Percentiles rank a stretch among this genome's conserved stretches.
phyloP scores from a whole-genome alignment of 2,113 vertebrate genomes.

The Cephalopholis sonnerati region DNA sequence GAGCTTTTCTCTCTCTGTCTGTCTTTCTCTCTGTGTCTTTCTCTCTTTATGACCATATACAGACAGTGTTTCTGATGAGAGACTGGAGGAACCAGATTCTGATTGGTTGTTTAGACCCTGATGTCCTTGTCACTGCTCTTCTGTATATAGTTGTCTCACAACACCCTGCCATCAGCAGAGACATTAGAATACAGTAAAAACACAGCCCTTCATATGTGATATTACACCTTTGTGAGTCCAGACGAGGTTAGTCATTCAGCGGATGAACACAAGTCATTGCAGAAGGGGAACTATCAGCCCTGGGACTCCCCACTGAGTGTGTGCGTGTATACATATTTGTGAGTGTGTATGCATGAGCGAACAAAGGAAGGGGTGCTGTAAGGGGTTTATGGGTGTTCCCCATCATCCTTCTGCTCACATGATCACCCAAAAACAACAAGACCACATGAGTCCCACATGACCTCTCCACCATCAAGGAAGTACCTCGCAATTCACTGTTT shows the following conservation, averaged over 20 bases:
- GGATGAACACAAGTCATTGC: slow-evolving; percentile 56
- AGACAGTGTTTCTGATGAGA: slow-evolving; percentile 67
- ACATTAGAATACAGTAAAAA: slow-evolving; percentile 26
- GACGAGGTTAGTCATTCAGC: slow-evolving; percentile 59
- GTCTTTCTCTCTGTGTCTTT: slow-evolving; percentile 56
- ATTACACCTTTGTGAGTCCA: slow-evolving; percentile 21
- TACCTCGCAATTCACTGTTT: slow-evolving; percentile 12
- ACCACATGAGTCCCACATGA: slow-evolving; percentile 82
- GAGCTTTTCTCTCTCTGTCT: slow-evolving; percentile 82
- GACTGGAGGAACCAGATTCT: slow-evolving; percentile 37
- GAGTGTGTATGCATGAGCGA: slow-evolving; percentile 4
- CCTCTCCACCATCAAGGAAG: slow-evolving; percentile 45
- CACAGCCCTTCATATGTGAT: not conserved
- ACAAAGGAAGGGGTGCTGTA: slow-evolving; percentile 17
- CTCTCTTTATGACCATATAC: slow-evolving; percentile 71
- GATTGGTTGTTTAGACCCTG: slow-evolving; percentile 51
- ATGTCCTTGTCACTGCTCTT: slow-evolving; percentile 34
- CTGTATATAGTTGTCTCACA: slow-evolving; percentile 35
- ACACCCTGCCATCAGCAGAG: slow-evolving; percentile 6
- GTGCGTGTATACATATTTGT: slow-evolving; percentile 14
- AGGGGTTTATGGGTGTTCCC: slow-evolving; percentile 71
- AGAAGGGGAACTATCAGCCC: slow-evolving; percentile 76
- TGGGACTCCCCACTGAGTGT: slow-evolving; percentile 74
- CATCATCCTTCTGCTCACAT: slow-evolving; percentile 73
- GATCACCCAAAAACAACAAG: slow-evolving; percentile 70